Base-by-base conservation (phyloP, 2,888 invertebrate genomes). In the Diarsia mendica region DNA sequence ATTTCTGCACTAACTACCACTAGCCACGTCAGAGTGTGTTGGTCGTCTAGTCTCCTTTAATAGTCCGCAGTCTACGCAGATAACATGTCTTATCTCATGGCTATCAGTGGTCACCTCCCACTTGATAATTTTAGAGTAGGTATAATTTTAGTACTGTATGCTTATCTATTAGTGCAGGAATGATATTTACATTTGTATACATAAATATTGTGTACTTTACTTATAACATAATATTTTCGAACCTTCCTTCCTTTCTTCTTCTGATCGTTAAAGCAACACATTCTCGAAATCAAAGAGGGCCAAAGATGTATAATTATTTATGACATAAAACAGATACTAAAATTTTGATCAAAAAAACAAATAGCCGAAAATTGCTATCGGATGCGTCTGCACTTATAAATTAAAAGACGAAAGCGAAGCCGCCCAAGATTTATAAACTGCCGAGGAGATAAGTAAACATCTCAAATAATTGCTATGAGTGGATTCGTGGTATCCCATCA, bases 401-500 rank as follows among this genome's bases (percentile, higher is more conserved):
- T 75, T 72, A 67, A 49, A 65, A 61, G 39, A 15, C 39, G 9
- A 58, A 82, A 68, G 58, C 61, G 46, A 28, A 46, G 39, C 67
- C 85, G 75, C 67, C 60, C 23, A 53, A 70, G 64, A 77, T 63
- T 55, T 53, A 48, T 55, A 20, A 46, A 51, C 64, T 58, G 75
- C 23, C 65, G 51, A 64, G 48, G 28, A 60, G 49, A 71, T 69
- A 83, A 82, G 13, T 53, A 55, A 55, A 72, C 23, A 64, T 79
- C 73, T 75, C 6, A 80, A 87, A 86, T 76, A 71, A 44, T 61
- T 67, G 63, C 23, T 68, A 67, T 49, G 61, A 64, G 51, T 51
- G 55, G 61, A 20, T 85, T 88, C 88, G 77, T 64, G 84, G 84
- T 85, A 85, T 20, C 63, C 73, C 69, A 61, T 70, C 73, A 75